Evolutionary conservation across 2,888 invertebrate species (phyloP), one percentile per base, ranked within the genome.

Genomic region (Hartigia nigra): DNA sequence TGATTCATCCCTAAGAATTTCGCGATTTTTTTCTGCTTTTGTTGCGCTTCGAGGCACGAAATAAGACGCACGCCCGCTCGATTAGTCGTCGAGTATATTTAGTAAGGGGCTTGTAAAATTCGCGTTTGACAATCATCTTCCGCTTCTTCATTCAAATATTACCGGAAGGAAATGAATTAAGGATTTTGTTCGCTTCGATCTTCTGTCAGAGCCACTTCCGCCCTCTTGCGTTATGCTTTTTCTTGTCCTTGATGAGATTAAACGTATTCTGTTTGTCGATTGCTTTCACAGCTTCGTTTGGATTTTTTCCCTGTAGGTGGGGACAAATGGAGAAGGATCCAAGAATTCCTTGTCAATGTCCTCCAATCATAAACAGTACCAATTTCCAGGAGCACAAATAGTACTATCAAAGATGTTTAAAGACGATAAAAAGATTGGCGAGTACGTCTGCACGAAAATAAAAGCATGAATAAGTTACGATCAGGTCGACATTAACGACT

Each of bases 51-150:
- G 55, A 72, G 31, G 74, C 74, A 55, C 76, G 37, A 70, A 76
- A 55, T 70, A 74, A 76, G 69, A 37, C 80, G 77, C 78, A 78
- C 79, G 79, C 81, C 81, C 81, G 78, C 72, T 77, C 80, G 82
- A 87, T 87, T 87, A 86, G 84, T 86, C 80, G 83, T 69, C 81
- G 75, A 82, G 82, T 87, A 86, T 85, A 85, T 86, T 85, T 87
- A 86, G 84, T 80, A 70, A 70, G 74, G 14, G 39, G 14, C n/a
- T 23, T 9, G 23, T 23, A 23, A 55, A 55, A 55, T 2, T 23
- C 5, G 55, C 23, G 14, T 9, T 9, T 23, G 55, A 55, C 23
- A 9, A 55, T 55, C 23, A 55, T 55, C 23, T 55, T 55, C 55
- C 9, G 55, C 55, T 55, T 55, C 55, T 55, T 55, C 23, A 23